A percentile compares a stretch with the other conserved stretches of the same genome.
phyloP scores from a whole-genome alignment of 2,797 vertebrate species.

The Chiloscyllium punctatum region DNA sequence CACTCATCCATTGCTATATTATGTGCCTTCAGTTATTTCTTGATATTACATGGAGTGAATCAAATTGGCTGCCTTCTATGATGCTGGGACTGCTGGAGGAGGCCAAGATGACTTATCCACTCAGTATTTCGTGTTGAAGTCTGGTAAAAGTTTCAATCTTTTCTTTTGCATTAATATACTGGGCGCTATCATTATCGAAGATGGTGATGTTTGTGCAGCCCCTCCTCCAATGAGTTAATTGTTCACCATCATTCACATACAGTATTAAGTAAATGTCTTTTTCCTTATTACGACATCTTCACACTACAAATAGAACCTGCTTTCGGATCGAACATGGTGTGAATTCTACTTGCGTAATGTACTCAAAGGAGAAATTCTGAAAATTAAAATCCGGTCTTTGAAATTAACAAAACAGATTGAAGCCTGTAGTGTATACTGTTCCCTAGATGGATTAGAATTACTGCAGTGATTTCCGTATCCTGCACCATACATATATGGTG shows the following conservation, averaged over 20 bases:
- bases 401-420: neutral
- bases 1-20: no score
- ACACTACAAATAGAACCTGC: neutral
- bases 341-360: neutral
- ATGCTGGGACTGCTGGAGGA: no score
- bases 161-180: no score
- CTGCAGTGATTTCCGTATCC: neutral
- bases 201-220: no score
- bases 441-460: neutral
- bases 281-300: neutral
- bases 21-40: no score
- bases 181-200: no score
- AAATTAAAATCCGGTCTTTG: neutral
- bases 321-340: neutral
- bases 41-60: no score
- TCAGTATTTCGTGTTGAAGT: no score
- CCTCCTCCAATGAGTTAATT: no score
- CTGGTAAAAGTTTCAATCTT: no score
- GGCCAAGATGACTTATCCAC: no score
- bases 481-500: neutral
- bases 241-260: neutral
- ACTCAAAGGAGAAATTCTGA: neutral
- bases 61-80: no score
- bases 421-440: neutral
- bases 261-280: neutral